These are phyloP conservation scores for Drosophila peninsularis DNA, from an alignment of 2,888 invertebrate genomes.

Conservation along the genomic window DNA sequence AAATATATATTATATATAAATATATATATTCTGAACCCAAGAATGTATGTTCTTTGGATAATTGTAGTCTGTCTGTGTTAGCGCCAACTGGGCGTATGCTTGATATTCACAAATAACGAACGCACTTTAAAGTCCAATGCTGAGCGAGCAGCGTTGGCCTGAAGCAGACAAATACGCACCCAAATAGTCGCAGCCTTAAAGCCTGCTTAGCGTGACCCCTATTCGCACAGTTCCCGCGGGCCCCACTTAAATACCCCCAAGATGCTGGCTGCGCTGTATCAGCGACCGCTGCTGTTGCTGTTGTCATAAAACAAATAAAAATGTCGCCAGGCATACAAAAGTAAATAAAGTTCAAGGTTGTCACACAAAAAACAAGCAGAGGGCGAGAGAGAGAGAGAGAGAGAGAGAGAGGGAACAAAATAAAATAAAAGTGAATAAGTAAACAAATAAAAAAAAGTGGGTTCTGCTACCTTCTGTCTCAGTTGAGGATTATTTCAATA, in stretches of 20 bases:
- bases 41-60: too few relatives aligned
- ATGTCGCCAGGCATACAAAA: slow-evolving; percentile 43
- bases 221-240: slow-evolving; percentile 64
- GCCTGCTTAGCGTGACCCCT: slow-evolving; percentile 27
- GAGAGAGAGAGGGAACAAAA: slow-evolving; percentile 7
- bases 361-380: slow-evolving; percentile 27
- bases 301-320: slow-evolving; percentile 52
- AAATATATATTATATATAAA: background rate
- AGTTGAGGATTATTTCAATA: slow-evolving; percentile 72
- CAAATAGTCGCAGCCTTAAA: slow-evolving; percentile 33
- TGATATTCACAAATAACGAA: slow-evolving; percentile 16
- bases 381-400: slow-evolving; percentile 8
- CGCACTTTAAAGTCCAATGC: slow-evolving; percentile 31
- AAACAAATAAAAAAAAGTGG: slow-evolving; percentile 36
- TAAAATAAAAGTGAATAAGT: slow-evolving; percentile 43
- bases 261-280: slow-evolving; percentile 46
- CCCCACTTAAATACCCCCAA: slow-evolving; percentile 57
- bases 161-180: background rate
- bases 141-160: slow-evolving; percentile 10
- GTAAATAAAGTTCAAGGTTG: slow-evolving; percentile 59
- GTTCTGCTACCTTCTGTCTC: slow-evolving; percentile 40
- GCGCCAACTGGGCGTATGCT: slow-evolving; percentile 18
- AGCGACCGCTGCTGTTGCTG: slow-evolving; percentile 12
- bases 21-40: background rate
- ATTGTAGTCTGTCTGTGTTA: too few relatives aligned